A percentile compares a stretch with the other conserved stretches of the same genome.
phyloP scores from a whole-genome alignment of 2,888 invertebrate species.

The Neuroscelio doddi region DNA sequence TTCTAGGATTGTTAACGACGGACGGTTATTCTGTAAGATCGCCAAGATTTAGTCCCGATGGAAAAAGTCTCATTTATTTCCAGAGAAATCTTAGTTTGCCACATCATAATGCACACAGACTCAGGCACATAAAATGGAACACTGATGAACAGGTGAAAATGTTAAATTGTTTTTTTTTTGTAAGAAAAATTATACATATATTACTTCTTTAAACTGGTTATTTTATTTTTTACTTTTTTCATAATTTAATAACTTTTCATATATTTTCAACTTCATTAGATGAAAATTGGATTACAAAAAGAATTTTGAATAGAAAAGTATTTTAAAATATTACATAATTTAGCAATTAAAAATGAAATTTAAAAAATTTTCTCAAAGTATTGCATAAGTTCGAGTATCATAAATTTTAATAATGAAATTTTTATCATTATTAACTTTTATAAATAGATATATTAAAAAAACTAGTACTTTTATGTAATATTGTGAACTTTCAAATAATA shows the following conservation, averaged over 20 bases:
- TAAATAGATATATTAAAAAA: too few relatives aligned
- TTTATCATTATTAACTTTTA: too few relatives aligned
- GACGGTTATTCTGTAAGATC: slow-evolving; percentile 76
- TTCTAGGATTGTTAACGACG: slow-evolving; percentile 75
- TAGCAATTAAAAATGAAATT: too few relatives aligned
- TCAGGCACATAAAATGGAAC: slow-evolving; percentile 74
- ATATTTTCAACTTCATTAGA: not conserved
- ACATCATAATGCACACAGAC: slow-evolving; percentile 80
- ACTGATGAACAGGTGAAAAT: slow-evolving; percentile 53
- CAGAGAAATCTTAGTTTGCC: slow-evolving; percentile 81
- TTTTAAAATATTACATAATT: too few relatives aligned
- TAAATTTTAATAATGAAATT: too few relatives aligned
- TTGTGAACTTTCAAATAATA: too few relatives aligned
- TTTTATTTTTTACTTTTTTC: slow-evolving; percentile 3
- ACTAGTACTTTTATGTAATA: too few relatives aligned
- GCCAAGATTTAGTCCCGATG: slow-evolving; percentile 78
- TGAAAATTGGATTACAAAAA: not conserved
- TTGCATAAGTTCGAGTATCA: too few relatives aligned
- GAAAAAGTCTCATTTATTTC: slow-evolving; percentile 80
- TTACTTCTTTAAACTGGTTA: not conserved
- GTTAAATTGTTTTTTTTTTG: too few relatives aligned
- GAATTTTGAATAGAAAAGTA: too few relatives aligned
- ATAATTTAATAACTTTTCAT: not conserved
- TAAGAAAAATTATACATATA: too few relatives aligned
- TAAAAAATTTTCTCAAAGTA: too few relatives aligned